A percentile compares a stretch with the other conserved stretches of the same genome.
phyloP scores from a whole-genome alignment of 1,140 invertebrate species.

The Ips nitidus region DNA sequence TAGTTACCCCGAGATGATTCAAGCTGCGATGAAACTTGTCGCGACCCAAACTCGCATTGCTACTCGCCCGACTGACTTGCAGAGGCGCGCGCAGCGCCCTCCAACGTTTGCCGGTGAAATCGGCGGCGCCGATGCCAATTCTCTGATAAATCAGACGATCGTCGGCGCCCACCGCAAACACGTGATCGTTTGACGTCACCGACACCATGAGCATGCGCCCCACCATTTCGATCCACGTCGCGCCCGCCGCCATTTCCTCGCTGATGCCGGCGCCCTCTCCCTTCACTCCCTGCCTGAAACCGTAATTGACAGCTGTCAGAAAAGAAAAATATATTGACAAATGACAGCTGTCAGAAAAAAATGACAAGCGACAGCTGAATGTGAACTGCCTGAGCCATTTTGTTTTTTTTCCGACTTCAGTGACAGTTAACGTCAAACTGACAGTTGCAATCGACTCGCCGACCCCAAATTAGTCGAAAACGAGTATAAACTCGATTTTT shows the following conservation, averaged over 20 bases:
- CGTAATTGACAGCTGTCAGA: background rate
- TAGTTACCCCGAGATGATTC: slow-evolving; percentile 39
- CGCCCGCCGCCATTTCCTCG: slow-evolving; percentile 71
- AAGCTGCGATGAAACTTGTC: slow-evolving; percentile 57
- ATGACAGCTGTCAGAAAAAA: background rate
- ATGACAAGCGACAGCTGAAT: background rate
- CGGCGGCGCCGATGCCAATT: slow-evolving; percentile 71
- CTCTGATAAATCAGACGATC: slow-evolving; percentile 79
- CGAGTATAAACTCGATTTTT: no score
- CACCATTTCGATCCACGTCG: slow-evolving; percentile 82
- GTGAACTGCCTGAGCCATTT: background rate
- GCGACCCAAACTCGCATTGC: slow-evolving; percentile 63
- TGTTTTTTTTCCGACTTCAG: background rate
- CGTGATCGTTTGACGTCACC: slow-evolving; percentile 85
- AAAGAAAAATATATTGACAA: background rate
- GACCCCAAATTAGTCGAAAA: no score
- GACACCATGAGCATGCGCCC: slow-evolving; percentile 81
- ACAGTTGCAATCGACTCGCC: no score
- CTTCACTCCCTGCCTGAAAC: slow-evolving; percentile 72
- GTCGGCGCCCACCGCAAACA: slow-evolving; percentile 68
- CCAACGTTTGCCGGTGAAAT: slow-evolving; percentile 88
- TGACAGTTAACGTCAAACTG: no score
- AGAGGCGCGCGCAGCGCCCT: slow-evolving; percentile 71
- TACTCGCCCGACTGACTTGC: slow-evolving; percentile 77
- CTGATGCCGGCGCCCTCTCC: slow-evolving; percentile 68